Base-by-base conservation (phyloP, 2,888 invertebrate genomes). In the Phaonia tiefii region DNA sequence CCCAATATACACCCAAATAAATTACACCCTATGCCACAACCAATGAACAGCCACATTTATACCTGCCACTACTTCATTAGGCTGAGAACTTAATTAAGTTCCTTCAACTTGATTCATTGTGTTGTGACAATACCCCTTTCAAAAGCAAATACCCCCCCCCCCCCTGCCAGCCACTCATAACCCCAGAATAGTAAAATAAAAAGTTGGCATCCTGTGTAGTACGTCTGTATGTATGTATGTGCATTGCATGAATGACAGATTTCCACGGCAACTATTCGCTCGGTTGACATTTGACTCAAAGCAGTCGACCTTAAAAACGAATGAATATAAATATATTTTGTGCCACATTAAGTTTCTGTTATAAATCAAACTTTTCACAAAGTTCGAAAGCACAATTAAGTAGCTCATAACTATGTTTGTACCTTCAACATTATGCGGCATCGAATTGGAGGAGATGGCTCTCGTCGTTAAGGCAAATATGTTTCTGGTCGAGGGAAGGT, bases 301-400 rank as follows among this genome's bases (percentile, higher is more conserved):
- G 75, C 72, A 72, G 75, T 75, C 78, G 81, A 78, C 78, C 81
- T 58, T 81, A 75, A 69, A 81, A 81, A 31, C 58, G 56, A 69
- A 67, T 69, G 56, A 75, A 78, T 72, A 75, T 75, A 78, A 49
- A 73, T 63, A 72, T 58, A 72, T 81, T 81, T 81, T 75, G 67
- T 69, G 81, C 76, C 75, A 82, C 51, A 82, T 75, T 73, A 75
- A 70, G 70, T 81, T 81, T 63, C 63, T 54, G 49, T 39, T 63
- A 87, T 89, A 88, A 88, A 89, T 88, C 89, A 88, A 88, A 85
- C 86, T 89, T 88, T 88, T 87, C 86, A 87, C 86, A 85, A 86
- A 86, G 86, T 86, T 89, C 86, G 86, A 86, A 15, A 17, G 60
- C 86, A 88, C 88, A 89, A 88, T 88, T 89, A 87, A 84, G 87